Percentiles rank a stretch among this genome's conserved stretches.
Evolutionary conservation across 2,888 invertebrate genomes (phyloP).

Genomic region (Thera obeliscata): DNA sequence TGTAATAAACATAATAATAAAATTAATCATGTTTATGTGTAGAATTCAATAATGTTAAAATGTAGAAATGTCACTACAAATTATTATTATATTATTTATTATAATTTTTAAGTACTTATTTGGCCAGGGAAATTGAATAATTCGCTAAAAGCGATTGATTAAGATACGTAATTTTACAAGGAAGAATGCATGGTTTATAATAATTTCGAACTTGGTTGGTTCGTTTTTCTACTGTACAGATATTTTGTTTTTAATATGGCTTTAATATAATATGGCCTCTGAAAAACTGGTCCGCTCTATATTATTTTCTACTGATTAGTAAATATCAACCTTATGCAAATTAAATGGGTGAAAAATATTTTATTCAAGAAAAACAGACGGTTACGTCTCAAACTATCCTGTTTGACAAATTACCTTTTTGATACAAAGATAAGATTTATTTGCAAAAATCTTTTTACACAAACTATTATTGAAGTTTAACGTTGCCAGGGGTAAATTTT

Average conservation of each 20-base stretch:
- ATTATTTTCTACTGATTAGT: background rate
- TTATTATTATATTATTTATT: background rate
- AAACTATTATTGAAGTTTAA: too few relatives aligned
- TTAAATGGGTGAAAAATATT: too few relatives aligned
- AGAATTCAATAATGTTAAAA: background rate
- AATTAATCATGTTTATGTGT: background rate
- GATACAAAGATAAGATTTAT: too few relatives aligned
- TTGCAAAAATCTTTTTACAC: too few relatives aligned
- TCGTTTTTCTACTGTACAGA: conserved; percentile 15
- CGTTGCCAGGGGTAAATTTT: too few relatives aligned
- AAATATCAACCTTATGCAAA: background rate
- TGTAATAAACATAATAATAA: too few relatives aligned
- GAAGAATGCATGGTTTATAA: conserved; percentile 1
- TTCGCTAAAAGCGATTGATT: conserved; percentile 22
- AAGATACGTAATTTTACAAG: conserved; percentile 11
- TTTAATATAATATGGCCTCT: background rate
- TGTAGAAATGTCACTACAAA: background rate
- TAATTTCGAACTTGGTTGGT: conserved; percentile 14
- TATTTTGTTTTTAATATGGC: conserved; percentile 11
- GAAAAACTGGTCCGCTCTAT: background rate
- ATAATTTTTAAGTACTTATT: conserved; percentile 7
- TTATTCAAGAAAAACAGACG: too few relatives aligned
- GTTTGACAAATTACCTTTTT: too few relatives aligned
- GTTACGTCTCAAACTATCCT: too few relatives aligned
- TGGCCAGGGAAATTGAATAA: conserved; percentile 12